A percentile compares a stretch with the other conserved stretches of the same genome.
These are phyloP conservation scores for Danaus melanippus DNA, from an alignment of 1,140 invertebrate species.

Conservation along the genomic window DNA sequence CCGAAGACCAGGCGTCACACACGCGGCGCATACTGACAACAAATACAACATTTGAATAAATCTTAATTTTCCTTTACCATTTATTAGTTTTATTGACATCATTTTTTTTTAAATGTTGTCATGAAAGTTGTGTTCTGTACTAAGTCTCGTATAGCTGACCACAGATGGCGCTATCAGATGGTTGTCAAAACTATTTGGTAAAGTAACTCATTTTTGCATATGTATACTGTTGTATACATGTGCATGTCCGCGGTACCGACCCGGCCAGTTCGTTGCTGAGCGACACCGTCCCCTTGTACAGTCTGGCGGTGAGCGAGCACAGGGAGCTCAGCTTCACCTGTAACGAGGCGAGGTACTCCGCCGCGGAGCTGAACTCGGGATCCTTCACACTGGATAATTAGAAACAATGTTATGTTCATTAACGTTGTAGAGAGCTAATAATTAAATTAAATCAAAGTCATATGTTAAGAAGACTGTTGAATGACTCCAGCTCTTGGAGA, in stretches of 20 bases:
- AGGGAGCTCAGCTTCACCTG: slow-evolving; percentile 49
- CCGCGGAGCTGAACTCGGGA: slow-evolving; percentile 45
- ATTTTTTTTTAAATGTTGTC: too few species aligned
- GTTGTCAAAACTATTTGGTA: too few species aligned
- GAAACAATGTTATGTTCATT: background rate
- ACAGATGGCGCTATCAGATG: too few species aligned
- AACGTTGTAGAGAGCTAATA: too few species aligned
- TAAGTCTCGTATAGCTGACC: too few species aligned
- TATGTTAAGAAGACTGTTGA: too few species aligned
- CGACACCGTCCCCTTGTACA: slow-evolving; percentile 39
- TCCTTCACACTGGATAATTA: slow-evolving; percentile 44
- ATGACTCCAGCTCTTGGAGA: too few species aligned
- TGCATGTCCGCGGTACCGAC: slow-evolving; percentile 25
- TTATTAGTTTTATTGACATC: too few species aligned
- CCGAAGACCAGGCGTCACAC: slow-evolving; percentile 37
- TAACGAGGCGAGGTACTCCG: slow-evolving; percentile 49
- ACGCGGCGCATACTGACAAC: slow-evolving; percentile 33
- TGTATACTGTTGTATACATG: background rate
- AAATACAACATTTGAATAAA: background rate
- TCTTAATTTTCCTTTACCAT: too few species aligned
- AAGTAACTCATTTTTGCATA: background rate
- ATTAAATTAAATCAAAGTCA: too few species aligned
- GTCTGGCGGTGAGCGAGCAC: slow-evolving; percentile 43
- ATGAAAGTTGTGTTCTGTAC: too few species aligned
- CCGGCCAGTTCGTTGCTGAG: slow-evolving; percentile 37